These are phyloP conservation scores for Dipodomys spectabilis DNA, from an alignment of 2,113 vertebrate species.

Conservation along the genomic window DNA sequence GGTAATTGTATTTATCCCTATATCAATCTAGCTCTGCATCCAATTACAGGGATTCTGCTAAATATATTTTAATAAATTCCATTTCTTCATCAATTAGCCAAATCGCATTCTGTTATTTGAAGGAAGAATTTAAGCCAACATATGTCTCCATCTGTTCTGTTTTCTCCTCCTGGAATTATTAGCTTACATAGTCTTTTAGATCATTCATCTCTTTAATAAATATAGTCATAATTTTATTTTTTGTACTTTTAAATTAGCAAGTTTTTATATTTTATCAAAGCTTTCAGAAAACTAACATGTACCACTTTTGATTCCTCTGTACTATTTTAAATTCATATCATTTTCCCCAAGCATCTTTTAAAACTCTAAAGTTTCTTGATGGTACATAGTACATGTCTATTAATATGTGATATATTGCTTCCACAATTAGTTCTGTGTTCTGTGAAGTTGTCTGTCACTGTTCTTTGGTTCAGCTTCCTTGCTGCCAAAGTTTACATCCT, in stretches of 20 bases:
- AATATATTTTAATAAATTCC: slow-evolving; percentile 14
- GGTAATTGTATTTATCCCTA: background rate
- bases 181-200: background rate
- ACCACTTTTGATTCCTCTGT: background rate
- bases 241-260: background rate
- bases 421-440: background rate
- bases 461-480: background rate
- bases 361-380: background rate
- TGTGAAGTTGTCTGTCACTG: background rate
- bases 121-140: slow-evolving; percentile 1
- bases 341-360: background rate
- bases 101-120: background rate
- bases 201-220: slow-evolving; percentile 1
- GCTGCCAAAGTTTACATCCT: background rate
- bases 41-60: background rate
- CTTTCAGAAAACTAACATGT: background rate
- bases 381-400: background rate
- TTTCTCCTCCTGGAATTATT: slow-evolving; percentile 43
- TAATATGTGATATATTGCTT: background rate
- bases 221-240: background rate
- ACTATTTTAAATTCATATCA: background rate
- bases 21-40: background rate
- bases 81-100: slow-evolving; percentile 12
- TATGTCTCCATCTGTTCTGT: slow-evolving; percentile 16
- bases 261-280: background rate